Evolutionary conservation across 2,888 invertebrate species (phyloP).

Genomic region (Drosophila dives): DNA sequence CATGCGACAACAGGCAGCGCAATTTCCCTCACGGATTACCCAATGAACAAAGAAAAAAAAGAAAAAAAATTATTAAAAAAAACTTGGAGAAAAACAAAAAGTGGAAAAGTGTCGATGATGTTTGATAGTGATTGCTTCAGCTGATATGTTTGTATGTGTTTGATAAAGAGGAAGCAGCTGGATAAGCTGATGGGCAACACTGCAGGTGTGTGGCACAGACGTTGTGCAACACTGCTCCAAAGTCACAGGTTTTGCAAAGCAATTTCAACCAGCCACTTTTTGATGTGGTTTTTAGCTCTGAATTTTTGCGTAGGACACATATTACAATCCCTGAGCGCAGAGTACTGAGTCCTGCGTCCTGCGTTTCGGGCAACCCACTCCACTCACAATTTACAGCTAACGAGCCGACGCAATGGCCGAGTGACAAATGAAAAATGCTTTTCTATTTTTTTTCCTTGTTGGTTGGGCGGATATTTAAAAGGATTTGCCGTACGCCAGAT

Average conservation of each 20-base stretch:
- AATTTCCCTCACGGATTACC: conserved; percentile 60
- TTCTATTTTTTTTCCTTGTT: neutral
- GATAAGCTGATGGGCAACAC: conserved; percentile 7
- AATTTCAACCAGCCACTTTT: conserved; percentile 28
- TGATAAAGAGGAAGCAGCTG: conserved; percentile 14
- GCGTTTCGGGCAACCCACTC: neutral
- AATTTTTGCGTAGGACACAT: conserved; percentile 1
- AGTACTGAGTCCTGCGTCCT: neutral
- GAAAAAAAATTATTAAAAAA: conserved; percentile 2
- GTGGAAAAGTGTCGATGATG: conserved; percentile 64
- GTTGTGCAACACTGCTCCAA: conserved; percentile 22
- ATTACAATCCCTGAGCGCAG: neutral
- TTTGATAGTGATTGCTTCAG: conserved; percentile 63
- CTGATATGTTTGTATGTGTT: conserved; percentile 30
- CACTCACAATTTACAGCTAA: conserved; percentile 31
- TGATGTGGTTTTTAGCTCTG: conserved; percentile 55
- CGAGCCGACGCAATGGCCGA: conserved; percentile 46
- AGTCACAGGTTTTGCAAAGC: conserved; percentile 20
- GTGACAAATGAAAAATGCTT: conserved; percentile 82
- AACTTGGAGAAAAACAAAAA: conserved; percentile 16
- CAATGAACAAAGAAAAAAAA: conserved; percentile 12
- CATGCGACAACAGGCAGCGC: conserved; percentile 58
- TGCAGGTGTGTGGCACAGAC: neutral
- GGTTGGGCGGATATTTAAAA: conserved; percentile 74
- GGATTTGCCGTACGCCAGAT: conserved; percentile 73